Conservation (phyloP, 2,113 vertebrate genomes). For the Lophochroa leadbeateri region DNA sequence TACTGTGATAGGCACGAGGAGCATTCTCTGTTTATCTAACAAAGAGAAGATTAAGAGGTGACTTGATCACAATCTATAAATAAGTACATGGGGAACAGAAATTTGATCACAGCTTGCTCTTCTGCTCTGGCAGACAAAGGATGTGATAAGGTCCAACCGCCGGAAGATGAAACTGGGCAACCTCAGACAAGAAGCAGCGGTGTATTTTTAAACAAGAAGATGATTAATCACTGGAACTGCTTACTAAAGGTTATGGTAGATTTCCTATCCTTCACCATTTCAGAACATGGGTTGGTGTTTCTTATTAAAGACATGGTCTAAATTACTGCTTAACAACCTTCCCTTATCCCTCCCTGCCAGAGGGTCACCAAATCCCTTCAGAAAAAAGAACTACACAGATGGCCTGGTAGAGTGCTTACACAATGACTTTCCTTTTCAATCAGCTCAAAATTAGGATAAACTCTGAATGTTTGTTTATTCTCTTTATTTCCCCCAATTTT, state of each 20-base stretch:
- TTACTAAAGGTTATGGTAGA: not conserved
- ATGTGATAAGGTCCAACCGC: not conserved
- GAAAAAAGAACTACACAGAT: not conserved
- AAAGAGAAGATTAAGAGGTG: not conserved
- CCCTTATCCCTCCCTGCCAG: not conserved
- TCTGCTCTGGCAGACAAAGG: not conserved
- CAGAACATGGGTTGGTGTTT: not conserved
- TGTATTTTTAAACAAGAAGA: not conserved
- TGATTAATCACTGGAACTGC: not conserved
- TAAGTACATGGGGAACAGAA: not conserved
- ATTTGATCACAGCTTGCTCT: not conserved
- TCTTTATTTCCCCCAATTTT: not conserved
- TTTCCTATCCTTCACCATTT: not conserved
- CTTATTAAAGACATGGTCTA: not conserved
- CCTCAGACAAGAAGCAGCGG: not conserved
- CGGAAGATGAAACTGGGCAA: not conserved
- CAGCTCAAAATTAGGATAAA: slow-evolving; percentile 17
- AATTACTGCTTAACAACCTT: not conserved
- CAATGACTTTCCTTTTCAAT: not conserved
- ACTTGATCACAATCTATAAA: slow-evolving; percentile 14
- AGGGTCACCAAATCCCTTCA: not conserved
- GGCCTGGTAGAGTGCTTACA: not conserved
- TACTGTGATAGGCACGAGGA: not conserved
- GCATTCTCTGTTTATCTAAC: not conserved
- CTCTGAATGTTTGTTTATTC: slow-evolving; percentile 17